Conservation (phyloP, 2,888 invertebrate species). For the Xanthia icteritia region DNA sequence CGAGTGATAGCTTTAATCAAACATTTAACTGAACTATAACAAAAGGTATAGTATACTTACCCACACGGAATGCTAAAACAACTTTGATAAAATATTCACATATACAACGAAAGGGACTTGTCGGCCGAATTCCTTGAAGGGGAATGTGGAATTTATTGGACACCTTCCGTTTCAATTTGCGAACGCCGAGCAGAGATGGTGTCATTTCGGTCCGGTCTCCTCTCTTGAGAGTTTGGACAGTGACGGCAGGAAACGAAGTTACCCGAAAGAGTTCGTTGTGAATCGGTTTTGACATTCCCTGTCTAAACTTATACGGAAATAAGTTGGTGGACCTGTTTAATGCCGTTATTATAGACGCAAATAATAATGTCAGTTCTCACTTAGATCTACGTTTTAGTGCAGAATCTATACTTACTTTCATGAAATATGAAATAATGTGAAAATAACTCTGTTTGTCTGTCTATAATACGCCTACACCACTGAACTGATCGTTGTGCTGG, state of each 20-base stretch:
- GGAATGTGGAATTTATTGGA: constrained; percentile 83
- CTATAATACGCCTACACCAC: too few relatives aligned
- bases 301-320: constrained; percentile 4
- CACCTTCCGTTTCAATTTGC: constrained; percentile 88
- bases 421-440: too few relatives aligned
- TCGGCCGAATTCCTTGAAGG: constrained; percentile 78
- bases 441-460: too few relatives aligned
- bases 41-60: constrained; percentile 52
- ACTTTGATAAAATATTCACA: constrained; percentile 83
- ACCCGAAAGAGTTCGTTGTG: constrained; percentile 32
- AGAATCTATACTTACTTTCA: too few relatives aligned
- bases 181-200: constrained; percentile 76
- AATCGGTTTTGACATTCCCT: constrained; percentile 8
- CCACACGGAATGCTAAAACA: constrained; percentile 67
- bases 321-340: background rate
- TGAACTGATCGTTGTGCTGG: background rate
- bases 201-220: constrained; percentile 69
- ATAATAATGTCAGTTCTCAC: background rate
- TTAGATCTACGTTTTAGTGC: background rate
- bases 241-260: constrained; percentile 48
- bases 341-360: background rate
- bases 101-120: constrained; percentile 76
- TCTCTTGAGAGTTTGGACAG: constrained; percentile 60
- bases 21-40: constrained; percentile 55
- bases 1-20: constrained; percentile 59